Base-by-base conservation (phyloP, 2,113 vertebrate genomes). In the Onychorhynchus coronatus region DNA sequence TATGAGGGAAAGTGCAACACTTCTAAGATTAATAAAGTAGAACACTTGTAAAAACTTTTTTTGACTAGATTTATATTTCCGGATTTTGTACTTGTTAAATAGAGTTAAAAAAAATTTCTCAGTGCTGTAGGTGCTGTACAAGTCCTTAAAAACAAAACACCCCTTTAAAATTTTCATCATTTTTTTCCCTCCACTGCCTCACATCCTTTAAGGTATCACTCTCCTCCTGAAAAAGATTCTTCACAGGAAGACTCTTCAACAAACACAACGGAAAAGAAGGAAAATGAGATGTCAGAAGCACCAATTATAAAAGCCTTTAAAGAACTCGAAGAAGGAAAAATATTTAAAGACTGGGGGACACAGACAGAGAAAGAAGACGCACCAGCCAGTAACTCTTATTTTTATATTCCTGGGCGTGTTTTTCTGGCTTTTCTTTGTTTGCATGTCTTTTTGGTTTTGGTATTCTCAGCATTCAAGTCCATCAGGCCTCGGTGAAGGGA, bases 261-360 rank as follows among this genome's bases (percentile, higher is more conserved):
- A 74, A 94, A 95, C 89, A 95, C 98, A 50, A 19, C 23, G 14
- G 86, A 87, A 20, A 97, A 96, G 53, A 98, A 98, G 58, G 98
- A 98, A 23, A 94, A 79, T n/a, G 98, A 98, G 12, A 82, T 91
- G 19, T 93, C 97, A 37, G 97, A 99, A 87, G 98, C 98, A 20
- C 99, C 99, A 9, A 96, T 99, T 93, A 98, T 99, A 97, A 99
- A 98, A 97, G 98, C 99, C 39, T 97, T 99, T 76, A 99, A 99
- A 84, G 98, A 99, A 97, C 98, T 99, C 82, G 98, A 99, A 97
- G 98, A 98, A 95, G 98, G 98, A 96, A 99, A 98, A 97, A 96
- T 98, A 28, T 98, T 99, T 23, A 98, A 99, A 97, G 98, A 98
- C 41, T 98, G 98, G 98, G 95, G 98, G 95, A 95, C 98, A 71